These are phyloP conservation scores for Callipepla squamata DNA, from an alignment of 2,113 vertebrate species.

Conservation along the genomic window DNA sequence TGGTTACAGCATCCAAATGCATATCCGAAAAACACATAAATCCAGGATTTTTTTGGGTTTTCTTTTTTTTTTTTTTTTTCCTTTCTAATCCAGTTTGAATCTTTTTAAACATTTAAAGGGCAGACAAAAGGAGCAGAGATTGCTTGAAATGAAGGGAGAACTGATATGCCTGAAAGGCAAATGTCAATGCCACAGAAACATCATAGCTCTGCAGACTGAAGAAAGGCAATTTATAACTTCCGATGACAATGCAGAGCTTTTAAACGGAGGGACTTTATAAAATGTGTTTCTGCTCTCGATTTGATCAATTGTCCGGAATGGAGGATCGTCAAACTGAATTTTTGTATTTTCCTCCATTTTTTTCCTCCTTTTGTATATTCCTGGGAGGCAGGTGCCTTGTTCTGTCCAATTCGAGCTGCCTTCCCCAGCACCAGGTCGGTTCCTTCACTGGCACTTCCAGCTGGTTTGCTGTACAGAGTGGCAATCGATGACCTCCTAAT, in stretches of 20 bases:
- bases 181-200: conserved; percentile 12
- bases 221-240: conserved; percentile 4
- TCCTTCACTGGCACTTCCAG: neutral
- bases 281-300: neutral
- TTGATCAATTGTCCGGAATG: neutral
- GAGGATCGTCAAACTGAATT: neutral
- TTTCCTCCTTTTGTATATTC: neutral
- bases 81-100: neutral
- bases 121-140: conserved; percentile 29
- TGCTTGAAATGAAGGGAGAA: neutral
- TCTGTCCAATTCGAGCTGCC: neutral
- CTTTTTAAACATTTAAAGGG: conserved; percentile 18
- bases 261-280: neutral
- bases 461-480: neutral
- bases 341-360: neutral
- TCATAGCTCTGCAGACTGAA: neutral
- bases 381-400: neutral
- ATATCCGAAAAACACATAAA: conserved; percentile 6
- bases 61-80: neutral
- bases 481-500: accelerated
- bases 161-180: conserved; percentile 45
- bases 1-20: conserved; percentile 18
- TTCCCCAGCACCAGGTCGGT: neutral
- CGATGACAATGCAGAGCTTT: neutral
- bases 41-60: neutral